Evolutionary conservation across 2,797 vertebrate genomes (phyloP).

Genomic region (Salarias fasciatus): DNA sequence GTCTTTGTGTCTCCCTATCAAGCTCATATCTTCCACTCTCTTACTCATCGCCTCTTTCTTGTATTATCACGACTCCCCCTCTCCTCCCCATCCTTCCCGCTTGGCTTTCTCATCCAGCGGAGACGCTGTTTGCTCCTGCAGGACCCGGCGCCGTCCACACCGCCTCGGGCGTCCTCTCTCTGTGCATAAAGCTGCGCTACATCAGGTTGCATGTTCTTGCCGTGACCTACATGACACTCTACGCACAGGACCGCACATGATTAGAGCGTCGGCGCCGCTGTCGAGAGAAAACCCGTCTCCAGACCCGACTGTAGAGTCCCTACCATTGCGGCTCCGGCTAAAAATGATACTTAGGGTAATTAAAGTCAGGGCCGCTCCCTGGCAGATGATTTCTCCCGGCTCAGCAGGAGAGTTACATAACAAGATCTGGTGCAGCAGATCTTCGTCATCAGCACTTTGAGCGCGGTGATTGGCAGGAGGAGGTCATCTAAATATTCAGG

Average conservation of each 20-base stretch:
- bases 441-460: constrained; percentile 65
- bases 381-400: constrained; percentile 57
- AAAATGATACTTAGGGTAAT: constrained; percentile 43
- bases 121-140: constrained; percentile 39
- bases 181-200: constrained; percentile 31
- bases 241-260: constrained; percentile 11
- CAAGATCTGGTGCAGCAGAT: constrained; percentile 55
- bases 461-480: constrained; percentile 62
- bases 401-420: constrained; percentile 70
- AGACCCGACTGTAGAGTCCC: constrained; percentile 18
- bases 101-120: background rate
- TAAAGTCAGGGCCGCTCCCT: constrained; percentile 56
- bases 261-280: constrained; percentile 24
- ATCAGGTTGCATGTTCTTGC: constrained; percentile 40
- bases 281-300: constrained; percentile 6
- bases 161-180: constrained; percentile 41
- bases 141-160: constrained; percentile 28
- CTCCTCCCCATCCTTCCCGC: background rate
- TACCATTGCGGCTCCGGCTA: constrained; percentile 24
- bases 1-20: constrained; percentile 39
- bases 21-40: constrained; percentile 45
- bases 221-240: constrained; percentile 46
- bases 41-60: constrained; percentile 44
- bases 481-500: constrained; percentile 55
- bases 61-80: constrained; percentile 34